Conservation (phyloP, 2,797 vertebrate species). For the Pangasius mekongensis region DNA sequence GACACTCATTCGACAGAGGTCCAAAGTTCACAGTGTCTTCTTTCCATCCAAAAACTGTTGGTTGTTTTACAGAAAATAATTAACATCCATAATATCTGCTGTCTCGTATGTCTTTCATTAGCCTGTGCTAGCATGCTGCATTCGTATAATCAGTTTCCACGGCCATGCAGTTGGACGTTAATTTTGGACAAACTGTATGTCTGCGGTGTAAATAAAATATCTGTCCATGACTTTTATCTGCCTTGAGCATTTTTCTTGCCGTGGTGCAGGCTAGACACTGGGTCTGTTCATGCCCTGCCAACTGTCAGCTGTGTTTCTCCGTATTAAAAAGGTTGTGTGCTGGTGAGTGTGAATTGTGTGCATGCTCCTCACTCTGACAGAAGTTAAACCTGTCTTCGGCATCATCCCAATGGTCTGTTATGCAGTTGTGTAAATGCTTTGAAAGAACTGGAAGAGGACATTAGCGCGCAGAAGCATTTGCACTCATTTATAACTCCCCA, state of each 20-base stretch:
- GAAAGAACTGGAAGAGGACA: constrained; percentile 26
- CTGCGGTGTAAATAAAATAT: not conserved
- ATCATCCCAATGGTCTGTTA: not conserved
- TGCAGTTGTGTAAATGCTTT: constrained; percentile 17
- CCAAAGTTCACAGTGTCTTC: not conserved
- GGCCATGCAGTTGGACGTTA: not conserved
- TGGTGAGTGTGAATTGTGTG: constrained; percentile 1
- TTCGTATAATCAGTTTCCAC: not conserved
- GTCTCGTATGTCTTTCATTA: not conserved
- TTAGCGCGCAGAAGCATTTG: constrained; percentile 7
- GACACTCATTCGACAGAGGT: not conserved
- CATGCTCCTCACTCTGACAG: not conserved
- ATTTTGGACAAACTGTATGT: not conserved
- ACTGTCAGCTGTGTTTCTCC: not conserved
- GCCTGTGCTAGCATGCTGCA: not conserved
- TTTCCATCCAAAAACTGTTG: not conserved
- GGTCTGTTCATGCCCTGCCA: not conserved
- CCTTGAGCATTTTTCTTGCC: not conserved
- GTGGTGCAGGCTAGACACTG: not conserved
- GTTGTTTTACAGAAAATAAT: not conserved
- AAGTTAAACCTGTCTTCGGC: not conserved
- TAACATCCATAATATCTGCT: not conserved
- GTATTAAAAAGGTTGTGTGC: not conserved
- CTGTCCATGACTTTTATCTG: not conserved
- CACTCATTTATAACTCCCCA: constrained; percentile 26